A percentile compares a stretch with the other conserved stretches of the same genome.
Evolutionary conservation across 2,888 invertebrate species (phyloP).

Genomic region (Pachliopta kotzebuea): DNA sequence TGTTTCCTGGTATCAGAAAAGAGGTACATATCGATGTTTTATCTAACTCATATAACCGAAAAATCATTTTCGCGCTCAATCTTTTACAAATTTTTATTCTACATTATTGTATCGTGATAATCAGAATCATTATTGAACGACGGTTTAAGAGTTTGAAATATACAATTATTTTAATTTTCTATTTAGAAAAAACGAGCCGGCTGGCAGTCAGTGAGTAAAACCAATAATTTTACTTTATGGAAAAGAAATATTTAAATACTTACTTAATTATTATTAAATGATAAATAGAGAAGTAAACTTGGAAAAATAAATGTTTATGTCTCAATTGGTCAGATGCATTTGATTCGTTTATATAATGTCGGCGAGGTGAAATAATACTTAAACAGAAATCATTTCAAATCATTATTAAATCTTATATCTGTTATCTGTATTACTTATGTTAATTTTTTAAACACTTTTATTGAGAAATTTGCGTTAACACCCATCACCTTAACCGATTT

Average conservation of each 20-base stretch:
- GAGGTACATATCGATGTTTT: conserved; percentile 81
- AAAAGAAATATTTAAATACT: background rate
- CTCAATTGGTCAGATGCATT: conserved; percentile 11
- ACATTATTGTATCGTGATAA: no score
- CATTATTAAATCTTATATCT: background rate
- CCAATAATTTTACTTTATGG: background rate
- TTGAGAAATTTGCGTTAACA: no score
- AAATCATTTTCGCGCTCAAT: no score
- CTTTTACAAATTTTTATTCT: no score
- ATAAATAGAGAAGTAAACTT: background rate
- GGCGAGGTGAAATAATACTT: background rate
- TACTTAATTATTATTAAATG: background rate
- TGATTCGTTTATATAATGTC: conserved; percentile 13
- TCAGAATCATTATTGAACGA: background rate
- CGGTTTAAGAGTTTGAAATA: background rate
- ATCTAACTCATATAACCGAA: no score
- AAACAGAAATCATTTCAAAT: background rate
- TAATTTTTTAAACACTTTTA: no score
- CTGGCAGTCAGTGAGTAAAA: conserved; percentile 19
- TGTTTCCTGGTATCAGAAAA: conserved; percentile 97
- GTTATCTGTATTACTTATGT: no score
- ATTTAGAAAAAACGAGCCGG: conserved; percentile 19
- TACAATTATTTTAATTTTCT: conserved; percentile 20
- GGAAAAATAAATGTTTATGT: conserved; percentile 7
- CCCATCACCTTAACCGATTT: no score